Evolutionary conservation across 2,888 invertebrate species (phyloP).

Genomic region (Caenorhabditis sp.): DNA sequence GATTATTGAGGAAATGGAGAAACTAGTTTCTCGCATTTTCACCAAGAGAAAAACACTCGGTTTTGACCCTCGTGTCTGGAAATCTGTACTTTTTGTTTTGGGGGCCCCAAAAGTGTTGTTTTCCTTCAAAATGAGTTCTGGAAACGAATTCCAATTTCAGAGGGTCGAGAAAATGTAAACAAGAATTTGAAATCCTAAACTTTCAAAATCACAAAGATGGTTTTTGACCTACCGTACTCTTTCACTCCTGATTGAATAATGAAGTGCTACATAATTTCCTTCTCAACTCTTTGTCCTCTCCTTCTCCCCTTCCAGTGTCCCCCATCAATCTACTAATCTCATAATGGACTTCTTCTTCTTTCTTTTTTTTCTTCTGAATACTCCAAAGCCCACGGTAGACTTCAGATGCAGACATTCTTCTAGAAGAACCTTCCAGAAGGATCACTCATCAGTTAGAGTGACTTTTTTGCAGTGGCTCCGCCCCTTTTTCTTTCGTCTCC

Average conservation of each 20-base stretch:
- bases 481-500: too few species aligned
- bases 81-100: too few species aligned
- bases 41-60: too few species aligned
- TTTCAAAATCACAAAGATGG: too few species aligned
- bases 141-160: too few species aligned
- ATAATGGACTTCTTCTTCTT: not conserved
- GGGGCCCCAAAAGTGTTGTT: too few species aligned
- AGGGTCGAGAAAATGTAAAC: not conserved
- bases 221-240: not conserved
- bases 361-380: too few species aligned
- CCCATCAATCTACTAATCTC: not conserved
- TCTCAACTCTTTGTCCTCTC: not conserved
- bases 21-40: not conserved
- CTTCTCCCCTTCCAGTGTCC: not conserved
- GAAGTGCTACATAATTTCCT: not conserved
- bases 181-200: too few species aligned
- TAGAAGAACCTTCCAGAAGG: not conserved
- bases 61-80: too few species aligned
- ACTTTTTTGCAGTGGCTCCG: not conserved
- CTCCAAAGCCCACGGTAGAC: not conserved
- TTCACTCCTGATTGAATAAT: not conserved
- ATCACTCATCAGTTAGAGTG: constrained; percentile 14
- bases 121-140: not conserved
- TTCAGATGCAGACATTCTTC: not conserved
- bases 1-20: too few species aligned